These are phyloP conservation scores for Uloborus plumipes DNA, from an alignment of 2,888 invertebrate species.

Conservation along the genomic window DNA sequence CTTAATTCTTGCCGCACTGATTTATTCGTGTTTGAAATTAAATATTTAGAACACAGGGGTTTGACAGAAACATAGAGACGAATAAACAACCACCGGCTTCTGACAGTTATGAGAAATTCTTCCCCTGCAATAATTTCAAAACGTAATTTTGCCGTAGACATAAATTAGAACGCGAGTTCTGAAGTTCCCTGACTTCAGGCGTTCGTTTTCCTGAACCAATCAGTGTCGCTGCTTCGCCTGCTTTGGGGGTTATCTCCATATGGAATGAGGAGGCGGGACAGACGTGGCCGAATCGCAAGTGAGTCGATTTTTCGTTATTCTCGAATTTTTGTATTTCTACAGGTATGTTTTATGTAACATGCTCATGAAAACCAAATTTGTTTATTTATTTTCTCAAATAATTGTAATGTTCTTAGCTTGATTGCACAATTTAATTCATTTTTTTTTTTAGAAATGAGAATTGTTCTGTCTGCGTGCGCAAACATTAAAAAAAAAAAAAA, in stretches of 20 bases:
- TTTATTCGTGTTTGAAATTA: slow-evolving; percentile 62
- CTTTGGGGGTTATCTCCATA: slow-evolving; percentile 7
- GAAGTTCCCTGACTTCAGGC: slow-evolving; percentile 47
- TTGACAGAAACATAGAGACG: slow-evolving; percentile 38
- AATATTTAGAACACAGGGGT: slow-evolving; percentile 53
- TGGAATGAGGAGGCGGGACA: too few relatives aligned
- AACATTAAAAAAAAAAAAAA: too few relatives aligned
- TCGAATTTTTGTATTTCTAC: too few relatives aligned
- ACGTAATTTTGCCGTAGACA: slow-evolving; percentile 63
- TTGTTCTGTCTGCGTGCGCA: too few relatives aligned
- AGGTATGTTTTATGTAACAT: too few relatives aligned
- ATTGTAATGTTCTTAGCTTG: too few relatives aligned
- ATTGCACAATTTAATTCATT: too few relatives aligned
- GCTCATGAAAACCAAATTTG: too few relatives aligned
- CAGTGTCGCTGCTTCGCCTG: slow-evolving; percentile 20
- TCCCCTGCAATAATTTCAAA: slow-evolving; percentile 62
- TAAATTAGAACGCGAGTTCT: slow-evolving; percentile 59
- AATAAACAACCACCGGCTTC: slow-evolving; percentile 54
- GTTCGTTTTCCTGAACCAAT: slow-evolving; percentile 52
- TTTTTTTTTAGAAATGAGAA: too few relatives aligned
- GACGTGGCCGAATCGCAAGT: too few relatives aligned
- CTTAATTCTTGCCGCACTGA: slow-evolving; percentile 46
- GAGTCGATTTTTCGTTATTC: too few relatives aligned
- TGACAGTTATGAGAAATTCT: slow-evolving; percentile 65
- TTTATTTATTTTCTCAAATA: too few relatives aligned